phyloP scores from a whole-genome alignment of 1,140 invertebrate genomes.

The Meloidogyne floridensis region DNA sequence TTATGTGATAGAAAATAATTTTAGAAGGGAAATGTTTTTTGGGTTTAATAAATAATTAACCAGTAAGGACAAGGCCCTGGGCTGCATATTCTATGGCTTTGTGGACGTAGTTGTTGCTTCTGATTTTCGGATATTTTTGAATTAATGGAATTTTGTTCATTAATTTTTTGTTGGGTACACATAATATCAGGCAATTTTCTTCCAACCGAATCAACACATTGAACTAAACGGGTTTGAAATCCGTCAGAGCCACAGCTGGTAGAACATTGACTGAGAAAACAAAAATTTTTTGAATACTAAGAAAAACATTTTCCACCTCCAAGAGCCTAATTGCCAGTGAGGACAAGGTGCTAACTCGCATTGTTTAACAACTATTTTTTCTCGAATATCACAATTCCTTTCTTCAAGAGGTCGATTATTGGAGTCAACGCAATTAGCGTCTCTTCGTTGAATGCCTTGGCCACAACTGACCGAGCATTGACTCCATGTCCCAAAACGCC shows the following conservation, averaged over 20 bases:
- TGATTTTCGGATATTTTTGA: background rate
- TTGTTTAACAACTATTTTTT: slow-evolving; percentile 59
- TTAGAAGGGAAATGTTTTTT: background rate
- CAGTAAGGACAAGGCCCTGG: slow-evolving; percentile 62
- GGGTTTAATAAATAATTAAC: slow-evolving; percentile 10
- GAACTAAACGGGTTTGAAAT: slow-evolving; percentile 54
- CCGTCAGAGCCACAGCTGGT: slow-evolving; percentile 55
- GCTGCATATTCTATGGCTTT: slow-evolving; percentile 56
- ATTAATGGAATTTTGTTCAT: too few species aligned
- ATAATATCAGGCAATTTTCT: slow-evolving; percentile 33
- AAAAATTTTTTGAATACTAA: background rate
- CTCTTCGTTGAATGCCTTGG: slow-evolving; percentile 72
- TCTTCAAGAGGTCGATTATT: slow-evolving; percentile 30
- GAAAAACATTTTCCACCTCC: background rate
- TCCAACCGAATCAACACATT: slow-evolving; percentile 56
- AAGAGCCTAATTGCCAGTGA: slow-evolving; percentile 41
- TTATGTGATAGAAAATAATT: background rate
- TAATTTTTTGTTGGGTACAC: slow-evolving; percentile 10
- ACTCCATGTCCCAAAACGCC: slow-evolving; percentile 65
- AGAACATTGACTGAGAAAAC: slow-evolving; percentile 54
- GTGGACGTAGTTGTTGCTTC: slow-evolving; percentile 37
- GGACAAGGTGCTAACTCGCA: slow-evolving; percentile 54
- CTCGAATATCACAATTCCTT: slow-evolving; percentile 41
- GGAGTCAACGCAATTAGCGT: slow-evolving; percentile 69
- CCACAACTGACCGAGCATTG: slow-evolving; percentile 76